Percentiles rank a stretch among this genome's conserved stretches.
These are phyloP conservation scores for Mamestra configurata DNA, from an alignment of 1,140 invertebrate genomes.

Conservation along the genomic window DNA sequence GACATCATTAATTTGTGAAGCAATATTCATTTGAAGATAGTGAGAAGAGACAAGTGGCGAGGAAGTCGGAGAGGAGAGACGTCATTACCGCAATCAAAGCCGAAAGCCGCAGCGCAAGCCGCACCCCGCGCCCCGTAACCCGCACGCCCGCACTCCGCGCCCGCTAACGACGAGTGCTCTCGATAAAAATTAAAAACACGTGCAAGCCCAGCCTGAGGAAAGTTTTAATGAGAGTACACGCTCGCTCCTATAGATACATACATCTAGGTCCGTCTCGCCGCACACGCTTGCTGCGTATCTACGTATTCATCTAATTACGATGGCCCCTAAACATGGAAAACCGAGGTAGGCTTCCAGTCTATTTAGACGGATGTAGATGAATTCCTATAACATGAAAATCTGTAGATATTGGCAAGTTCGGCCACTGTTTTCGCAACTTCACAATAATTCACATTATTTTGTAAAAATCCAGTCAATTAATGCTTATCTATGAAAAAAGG, in stretches of 20 bases:
- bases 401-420: too few relatives aligned
- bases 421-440: too few relatives aligned
- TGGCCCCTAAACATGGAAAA: conserved; percentile 24
- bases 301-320: conserved; percentile 41
- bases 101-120: conserved; percentile 78
- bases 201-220: conserved; percentile 86
- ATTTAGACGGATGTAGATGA: too few relatives aligned
- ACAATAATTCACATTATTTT: too few relatives aligned
- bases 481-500: too few relatives aligned
- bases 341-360: background rate
- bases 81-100: conserved; percentile 88
- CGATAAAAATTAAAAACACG: conserved; percentile 88
- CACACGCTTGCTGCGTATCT: background rate
- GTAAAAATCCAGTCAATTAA: too few relatives aligned
- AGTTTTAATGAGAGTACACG: conserved; percentile 87
- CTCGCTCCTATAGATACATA: conserved; percentile 70
- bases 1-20: conserved; percentile 79
- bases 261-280: conserved; percentile 43
- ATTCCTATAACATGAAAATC: too few relatives aligned
- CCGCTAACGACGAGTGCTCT: conserved; percentile 85
- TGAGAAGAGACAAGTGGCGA: conserved; percentile 74
- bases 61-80: conserved; percentile 75
- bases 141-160: conserved; percentile 57
- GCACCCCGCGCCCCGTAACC: too few relatives aligned
- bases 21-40: conserved; percentile 83